phyloP scores from a whole-genome alignment of 2,888 invertebrate genomes.

The Cheilosia scutellata region DNA sequence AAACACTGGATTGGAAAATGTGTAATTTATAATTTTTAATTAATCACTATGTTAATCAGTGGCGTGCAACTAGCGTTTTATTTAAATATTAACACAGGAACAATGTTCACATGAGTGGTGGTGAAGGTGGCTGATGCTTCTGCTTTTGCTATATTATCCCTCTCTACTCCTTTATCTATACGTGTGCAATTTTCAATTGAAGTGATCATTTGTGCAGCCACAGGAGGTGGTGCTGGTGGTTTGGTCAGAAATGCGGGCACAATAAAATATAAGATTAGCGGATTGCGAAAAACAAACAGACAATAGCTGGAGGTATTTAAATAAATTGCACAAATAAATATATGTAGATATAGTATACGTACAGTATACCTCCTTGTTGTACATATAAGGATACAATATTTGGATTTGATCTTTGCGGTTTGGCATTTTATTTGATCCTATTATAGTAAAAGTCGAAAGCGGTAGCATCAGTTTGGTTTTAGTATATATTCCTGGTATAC shows the following conservation, averaged over 20 bases:
- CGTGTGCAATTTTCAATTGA: slow-evolving; percentile 45
- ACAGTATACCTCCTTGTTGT: background rate
- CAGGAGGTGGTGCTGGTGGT: slow-evolving; percentile 21
- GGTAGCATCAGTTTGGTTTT: too few relatives aligned
- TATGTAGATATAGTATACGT: too few relatives aligned
- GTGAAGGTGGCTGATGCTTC: background rate
- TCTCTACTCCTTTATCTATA: background rate
- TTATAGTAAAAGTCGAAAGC: too few relatives aligned
- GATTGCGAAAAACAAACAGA: slow-evolving; percentile 50
- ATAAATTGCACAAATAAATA: slow-evolving; percentile 51
- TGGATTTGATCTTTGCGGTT: too few relatives aligned
- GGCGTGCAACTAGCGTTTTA: slow-evolving; percentile 56
- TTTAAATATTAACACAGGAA: slow-evolving; percentile 70
- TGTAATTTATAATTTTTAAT: slow-evolving; percentile 73
- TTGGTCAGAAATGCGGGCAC: slow-evolving; percentile 56
- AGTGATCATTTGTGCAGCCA: slow-evolving; percentile 52
- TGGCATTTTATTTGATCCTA: too few relatives aligned
- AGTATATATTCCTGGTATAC: too few relatives aligned
- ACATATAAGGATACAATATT: background rate
- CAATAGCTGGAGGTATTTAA: slow-evolving; percentile 22
- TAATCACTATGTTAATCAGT: slow-evolving; percentile 70
- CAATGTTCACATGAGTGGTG: slow-evolving; percentile 28
- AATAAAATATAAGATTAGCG: slow-evolving; percentile 67
- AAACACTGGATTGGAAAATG: slow-evolving; percentile 60
- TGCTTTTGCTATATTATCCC: too few relatives aligned